Evolutionary conservation across 2,113 vertebrate genomes (phyloP), one percentile per base, ranked within the genome.

Genomic region (Chlorocebus sabaeus): DNA sequence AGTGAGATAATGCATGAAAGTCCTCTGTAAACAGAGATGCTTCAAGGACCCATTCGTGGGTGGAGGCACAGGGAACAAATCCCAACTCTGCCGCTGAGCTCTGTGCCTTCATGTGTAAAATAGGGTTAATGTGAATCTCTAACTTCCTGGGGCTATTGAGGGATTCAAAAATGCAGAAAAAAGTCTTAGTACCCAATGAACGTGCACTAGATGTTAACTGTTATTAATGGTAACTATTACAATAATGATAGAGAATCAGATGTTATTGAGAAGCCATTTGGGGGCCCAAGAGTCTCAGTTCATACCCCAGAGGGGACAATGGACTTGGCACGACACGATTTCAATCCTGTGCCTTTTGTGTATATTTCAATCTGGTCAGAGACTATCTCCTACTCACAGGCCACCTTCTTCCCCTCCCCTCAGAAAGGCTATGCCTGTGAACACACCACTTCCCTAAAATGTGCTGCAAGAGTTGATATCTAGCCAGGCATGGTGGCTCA

Each of bases 1-100:
- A 57, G 5, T 2, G 38, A n/a, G 23, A 52, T 5, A 3, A 68
- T 6, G 48, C 3, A 0, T 1, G 7, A 9, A 48, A 32, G 40
- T 43, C 23, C 68, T 90, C 25, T 17, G 52, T 25, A 3, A 43
- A 35, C 0, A 20, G 45, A 61, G 48, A 10, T 18, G n/a, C 48
- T 86, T 73, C 2, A 7, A 45, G 89, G 13, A 48, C 73, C 75
- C 40, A 3, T 16, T 2, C 13, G 27, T 1, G 25, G 73, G 52
- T 2, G 45, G 82, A 38, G 20, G 20, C 45, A 13, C 22, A 23
- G 40, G 52, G 50, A 35, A 18, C 70, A 25, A 45, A 57, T 32
- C 59, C 67, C 78, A 79, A 64, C n/a, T 75, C 48, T 35, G 61
- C 45, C 59, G 17, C 61, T 14, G 72, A n/a, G 70, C 73, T 50